A percentile compares a stretch with the other conserved stretches of the same genome.
These are phyloP conservation scores for Myotis lucifugus DNA, from an alignment of 2,113 vertebrate species.

Conservation along the genomic window DNA sequence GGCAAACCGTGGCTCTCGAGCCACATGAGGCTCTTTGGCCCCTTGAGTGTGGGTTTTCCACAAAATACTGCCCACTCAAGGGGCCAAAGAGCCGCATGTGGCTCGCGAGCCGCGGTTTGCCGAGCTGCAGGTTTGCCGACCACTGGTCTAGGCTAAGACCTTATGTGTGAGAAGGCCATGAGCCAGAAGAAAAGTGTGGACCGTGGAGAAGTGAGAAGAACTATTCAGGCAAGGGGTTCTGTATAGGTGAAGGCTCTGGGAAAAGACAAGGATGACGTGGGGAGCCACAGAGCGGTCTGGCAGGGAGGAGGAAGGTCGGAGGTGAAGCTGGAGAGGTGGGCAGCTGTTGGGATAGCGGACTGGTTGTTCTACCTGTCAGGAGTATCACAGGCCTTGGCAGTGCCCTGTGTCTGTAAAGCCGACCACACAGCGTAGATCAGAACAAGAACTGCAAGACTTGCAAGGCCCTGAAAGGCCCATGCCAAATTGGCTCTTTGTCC, in stretches of 20 bases:
- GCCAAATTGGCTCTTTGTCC: background rate
- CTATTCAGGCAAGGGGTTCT: background rate
- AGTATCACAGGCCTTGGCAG: background rate
- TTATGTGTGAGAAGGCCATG: background rate
- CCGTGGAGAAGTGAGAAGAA: background rate
- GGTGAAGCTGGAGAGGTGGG: background rate
- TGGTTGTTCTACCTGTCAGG: background rate
- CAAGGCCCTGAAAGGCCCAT: background rate
- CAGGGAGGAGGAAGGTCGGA: background rate
- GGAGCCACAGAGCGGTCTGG: background rate
- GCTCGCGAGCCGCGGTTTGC: no score
- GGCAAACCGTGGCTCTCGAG: no score
- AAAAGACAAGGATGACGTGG: background rate
- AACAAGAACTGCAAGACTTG: background rate
- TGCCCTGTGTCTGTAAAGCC: background rate
- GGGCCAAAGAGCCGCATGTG: no score
- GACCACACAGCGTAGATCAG: background rate
- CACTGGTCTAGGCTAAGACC: background rate
- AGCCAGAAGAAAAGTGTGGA: background rate
- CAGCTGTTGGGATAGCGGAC: background rate
- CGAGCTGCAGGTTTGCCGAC: no score
- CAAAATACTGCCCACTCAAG: no score
- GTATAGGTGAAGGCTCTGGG: background rate
- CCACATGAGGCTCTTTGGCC: no score
- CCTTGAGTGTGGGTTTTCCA: no score